Evolutionary conservation across 2,113 vertebrate genomes (phyloP).

Genomic region (Dipodomys ordii): DNA sequence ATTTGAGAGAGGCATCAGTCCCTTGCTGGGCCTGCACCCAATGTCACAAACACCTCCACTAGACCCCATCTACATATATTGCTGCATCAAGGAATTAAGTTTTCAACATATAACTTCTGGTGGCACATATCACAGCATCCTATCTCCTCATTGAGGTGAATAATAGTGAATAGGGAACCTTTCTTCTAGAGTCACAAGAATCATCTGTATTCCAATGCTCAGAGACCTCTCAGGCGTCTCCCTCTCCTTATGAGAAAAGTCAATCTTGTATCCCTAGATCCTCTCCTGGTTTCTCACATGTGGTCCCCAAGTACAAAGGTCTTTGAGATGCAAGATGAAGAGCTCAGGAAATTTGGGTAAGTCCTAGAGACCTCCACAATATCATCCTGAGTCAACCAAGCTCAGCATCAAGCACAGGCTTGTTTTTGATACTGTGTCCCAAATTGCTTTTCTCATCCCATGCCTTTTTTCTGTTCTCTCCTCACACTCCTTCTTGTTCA

Average conservation of each 20-base stretch:
- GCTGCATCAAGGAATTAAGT: background rate
- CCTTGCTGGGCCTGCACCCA: background rate
- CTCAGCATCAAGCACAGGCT: background rate
- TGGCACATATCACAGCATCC: background rate
- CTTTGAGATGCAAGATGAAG: background rate
- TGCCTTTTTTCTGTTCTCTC: background rate
- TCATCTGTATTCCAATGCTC: no score
- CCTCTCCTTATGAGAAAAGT: background rate
- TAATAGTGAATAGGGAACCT: background rate
- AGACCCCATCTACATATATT: background rate
- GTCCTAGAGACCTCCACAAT: accelerated
- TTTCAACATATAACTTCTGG: background rate
- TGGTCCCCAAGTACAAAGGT: accelerated
- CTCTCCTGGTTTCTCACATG: background rate
- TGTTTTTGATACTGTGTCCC: background rate
- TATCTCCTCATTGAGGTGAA: background rate
- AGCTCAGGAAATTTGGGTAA: background rate
- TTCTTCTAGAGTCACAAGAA: background rate
- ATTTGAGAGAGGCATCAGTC: background rate
- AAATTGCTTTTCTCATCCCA: background rate
- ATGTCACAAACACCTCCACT: background rate
- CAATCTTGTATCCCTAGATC: background rate
- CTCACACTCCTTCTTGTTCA: background rate
- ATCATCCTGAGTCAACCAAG: background rate
- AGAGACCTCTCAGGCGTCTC: background rate